These are phyloP conservation scores for Cyrtonyx montezumae DNA, from an alignment of 2,113 vertebrate genomes.

Conservation along the genomic window DNA sequence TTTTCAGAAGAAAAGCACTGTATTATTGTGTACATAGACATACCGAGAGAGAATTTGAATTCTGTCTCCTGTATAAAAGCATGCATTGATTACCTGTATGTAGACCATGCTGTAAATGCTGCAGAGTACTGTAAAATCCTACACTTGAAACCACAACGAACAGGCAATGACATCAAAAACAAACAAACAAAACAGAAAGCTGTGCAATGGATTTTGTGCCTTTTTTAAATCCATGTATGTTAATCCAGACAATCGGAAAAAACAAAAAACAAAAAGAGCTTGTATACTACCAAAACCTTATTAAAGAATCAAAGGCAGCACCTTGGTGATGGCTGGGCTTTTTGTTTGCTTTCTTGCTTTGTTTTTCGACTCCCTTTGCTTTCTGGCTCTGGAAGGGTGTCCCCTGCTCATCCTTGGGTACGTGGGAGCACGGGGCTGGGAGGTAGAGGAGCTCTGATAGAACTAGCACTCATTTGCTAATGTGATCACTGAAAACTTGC, in stretches of 20 bases:
- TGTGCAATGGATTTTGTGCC: conserved; percentile 96
- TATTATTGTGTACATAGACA: conserved; percentile 75
- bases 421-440: rapidly evolving
- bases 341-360: conserved; percentile 50
- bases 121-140: conserved; percentile 89
- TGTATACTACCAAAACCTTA: conserved; percentile 93
- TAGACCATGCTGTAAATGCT: conserved; percentile 82
- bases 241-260: conserved; percentile 93
- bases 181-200: conserved; percentile 75
- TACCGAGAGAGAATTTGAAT: conserved; percentile 64
- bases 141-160: conserved; percentile 89
- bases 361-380: conserved; percentile 1
- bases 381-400: neutral
- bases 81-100: conserved; percentile 82
- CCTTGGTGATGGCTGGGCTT: conserved; percentile 67
- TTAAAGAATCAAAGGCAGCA: conserved; percentile 86
- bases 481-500: neutral
- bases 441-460: neutral
- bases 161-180: conserved; percentile 72
- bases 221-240: conserved; percentile 96
- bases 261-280: conserved; percentile 76
- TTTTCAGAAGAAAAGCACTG: conserved; percentile 72
- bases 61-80: conserved; percentile 82
- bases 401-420: neutral
- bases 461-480: neutral